These are phyloP conservation scores for Lophotis ruficrista DNA, from an alignment of 2,113 vertebrate genomes.

Conservation along the genomic window DNA sequence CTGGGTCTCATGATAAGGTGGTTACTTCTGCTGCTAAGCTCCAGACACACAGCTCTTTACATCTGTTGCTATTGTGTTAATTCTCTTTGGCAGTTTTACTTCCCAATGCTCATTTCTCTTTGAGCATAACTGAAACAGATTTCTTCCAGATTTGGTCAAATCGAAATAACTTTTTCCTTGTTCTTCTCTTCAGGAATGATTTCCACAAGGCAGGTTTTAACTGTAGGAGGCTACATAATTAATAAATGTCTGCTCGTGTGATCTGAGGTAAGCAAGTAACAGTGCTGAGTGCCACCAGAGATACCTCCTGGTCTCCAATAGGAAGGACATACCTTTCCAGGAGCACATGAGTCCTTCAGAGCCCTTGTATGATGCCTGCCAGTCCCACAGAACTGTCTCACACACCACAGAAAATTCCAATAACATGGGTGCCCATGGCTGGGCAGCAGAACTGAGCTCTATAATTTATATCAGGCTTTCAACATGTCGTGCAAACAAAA, in stretches of 20 bases:
- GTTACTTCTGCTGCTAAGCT: conserved; percentile 26
- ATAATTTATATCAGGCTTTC: neutral
- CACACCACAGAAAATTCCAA: neutral
- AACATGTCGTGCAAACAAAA: neutral
- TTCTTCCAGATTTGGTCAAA: conserved; percentile 1
- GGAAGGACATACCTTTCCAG: neutral
- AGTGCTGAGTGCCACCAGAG: neutral
- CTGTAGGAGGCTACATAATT: neutral
- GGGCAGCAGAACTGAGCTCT: neutral
- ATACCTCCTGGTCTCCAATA: accelerated
- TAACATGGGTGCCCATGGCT: neutral
- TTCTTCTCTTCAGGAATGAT: neutral
- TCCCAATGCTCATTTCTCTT: neutral
- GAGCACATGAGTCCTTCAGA: neutral
- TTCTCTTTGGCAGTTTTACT: conserved; percentile 3
- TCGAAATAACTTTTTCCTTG: neutral
- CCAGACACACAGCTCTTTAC: neutral
- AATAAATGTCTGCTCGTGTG: neutral
- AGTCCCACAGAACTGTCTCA: neutral
- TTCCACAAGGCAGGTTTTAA: neutral
- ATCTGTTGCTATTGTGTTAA: conserved; percentile 14
- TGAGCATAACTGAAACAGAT: neutral
- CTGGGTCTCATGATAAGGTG: neutral
- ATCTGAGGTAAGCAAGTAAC: neutral
- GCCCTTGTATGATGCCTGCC: neutral